Evolutionary conservation across 2,113 vertebrate species (phyloP).

Genomic region (Calcarius ornatus): DNA sequence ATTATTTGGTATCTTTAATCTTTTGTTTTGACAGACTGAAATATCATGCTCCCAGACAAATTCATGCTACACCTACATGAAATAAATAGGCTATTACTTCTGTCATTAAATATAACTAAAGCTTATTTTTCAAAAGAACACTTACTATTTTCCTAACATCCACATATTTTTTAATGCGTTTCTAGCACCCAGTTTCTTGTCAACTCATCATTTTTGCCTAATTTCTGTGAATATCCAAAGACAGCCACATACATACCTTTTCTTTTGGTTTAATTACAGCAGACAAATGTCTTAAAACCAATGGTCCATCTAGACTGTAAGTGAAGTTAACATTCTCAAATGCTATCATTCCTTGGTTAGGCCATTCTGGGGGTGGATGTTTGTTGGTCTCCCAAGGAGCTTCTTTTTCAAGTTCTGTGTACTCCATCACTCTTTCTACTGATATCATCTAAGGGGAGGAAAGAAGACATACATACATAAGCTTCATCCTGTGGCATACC

Average conservation of each 20-base stretch:
- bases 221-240: background rate
- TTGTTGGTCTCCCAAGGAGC: conserved; percentile 87
- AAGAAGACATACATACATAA: background rate
- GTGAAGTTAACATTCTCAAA: conserved; percentile 92
- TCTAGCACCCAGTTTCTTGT: background rate
- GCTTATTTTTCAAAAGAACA: background rate
- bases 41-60: background rate
- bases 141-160: background rate
- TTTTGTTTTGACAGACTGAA: background rate
- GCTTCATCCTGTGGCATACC: background rate
- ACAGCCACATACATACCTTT: conserved; percentile 77
- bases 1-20: background rate
- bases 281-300: conserved; percentile 87
- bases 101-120: background rate
- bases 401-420: conserved; percentile 91
- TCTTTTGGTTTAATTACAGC: conserved; percentile 84
- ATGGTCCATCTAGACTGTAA: conserved; percentile 82
- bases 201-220: background rate
- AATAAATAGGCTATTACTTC: background rate
- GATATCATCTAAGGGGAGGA: conserved; percentile 87
- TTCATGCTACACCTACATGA: background rate
- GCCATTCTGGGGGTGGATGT: conserved; percentile 83
- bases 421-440: conserved; percentile 91
- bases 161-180: background rate
- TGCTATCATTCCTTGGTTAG: conserved; percentile 80